Evolutionary conservation across 2,113 vertebrate species (phyloP).

Genomic region (Poeciliopsis retropinna): DNA sequence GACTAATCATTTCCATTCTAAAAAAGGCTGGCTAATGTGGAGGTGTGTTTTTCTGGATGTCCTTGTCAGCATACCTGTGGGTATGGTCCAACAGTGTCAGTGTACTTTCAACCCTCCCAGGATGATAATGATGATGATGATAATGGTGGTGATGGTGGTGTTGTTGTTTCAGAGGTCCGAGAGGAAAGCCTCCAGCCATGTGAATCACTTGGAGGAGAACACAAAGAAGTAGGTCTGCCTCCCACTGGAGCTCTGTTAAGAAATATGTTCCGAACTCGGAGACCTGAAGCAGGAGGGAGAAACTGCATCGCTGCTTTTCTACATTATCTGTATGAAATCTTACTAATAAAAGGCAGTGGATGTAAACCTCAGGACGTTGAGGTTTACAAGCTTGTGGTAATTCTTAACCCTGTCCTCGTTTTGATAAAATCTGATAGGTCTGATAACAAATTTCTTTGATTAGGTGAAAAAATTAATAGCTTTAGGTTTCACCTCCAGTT

Average conservation of each 20-base stretch:
- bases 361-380: background rate
- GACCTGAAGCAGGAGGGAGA: conserved; percentile 9
- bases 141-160: background rate
- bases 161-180: conserved; percentile 80
- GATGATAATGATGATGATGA: no score
- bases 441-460: background rate
- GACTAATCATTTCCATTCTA: background rate
- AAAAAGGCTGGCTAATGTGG: background rate
- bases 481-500: no score
- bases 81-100: conserved; percentile 4
- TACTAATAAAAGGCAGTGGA: background rate
- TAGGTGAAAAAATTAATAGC: background rate
- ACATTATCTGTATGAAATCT: conserved; percentile 7
- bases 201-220: conserved; percentile 87
- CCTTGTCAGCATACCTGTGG: conserved; percentile 16
- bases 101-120: conserved; percentile 28
- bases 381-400: background rate
- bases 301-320: conserved; percentile 13
- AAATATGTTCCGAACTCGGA: conserved; percentile 5
- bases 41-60: conserved; percentile 1
- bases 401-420: conserved; percentile 4
- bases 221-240: conserved; percentile 86
- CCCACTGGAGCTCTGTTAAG: conserved; percentile 43
- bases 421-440: background rate
- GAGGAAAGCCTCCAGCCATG: conserved; percentile 69